Base-by-base conservation (phyloP, 2,888 invertebrate genomes). In the Nebria brevicollis region DNA sequence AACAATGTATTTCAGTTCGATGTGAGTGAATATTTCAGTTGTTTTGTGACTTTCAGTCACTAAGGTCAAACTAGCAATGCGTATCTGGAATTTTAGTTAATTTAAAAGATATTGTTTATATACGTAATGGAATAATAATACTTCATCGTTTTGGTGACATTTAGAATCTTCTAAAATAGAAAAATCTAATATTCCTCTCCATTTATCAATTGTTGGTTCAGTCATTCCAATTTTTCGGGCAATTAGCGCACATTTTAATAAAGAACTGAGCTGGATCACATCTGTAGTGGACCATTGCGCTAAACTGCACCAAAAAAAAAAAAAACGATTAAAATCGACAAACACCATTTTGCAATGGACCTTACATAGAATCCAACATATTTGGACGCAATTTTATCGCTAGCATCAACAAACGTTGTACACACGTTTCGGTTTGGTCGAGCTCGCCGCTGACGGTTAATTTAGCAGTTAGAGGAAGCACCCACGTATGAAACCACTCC, bases 21-120 rank as follows among this genome's bases (percentile, higher is more conserved):
- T 89, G 0, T 86, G 81, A 0, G 90, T 87, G 83, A 95, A 92
- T 11, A 89, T 84, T 86, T 95, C 94, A 1, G 96, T 95, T 1
- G 92, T 92, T 87, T 94, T 95, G 76, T 93, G 93, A 0, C 93
- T 94, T 85, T 96, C 95, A 76, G 94, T 93, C 54, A 97, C 87
- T 25, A 96, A 88, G 0, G 93, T 91, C 75, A 96, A 90, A 0
- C 93, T 92, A 83, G 94, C 90, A 7, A 95, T 89, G 41, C 96
- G 91, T 1, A 94, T 92, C 93, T 96, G 83, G 87, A 87, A 78
- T 82, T 77, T 83, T 11, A 8, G 66, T 76, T 8, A 85, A 82
- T n/a, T 80, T 42, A 77, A 6, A 70, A 79, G 25, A 75, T 64
- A 74, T 66, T 20, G 20, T 75, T 75, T 54, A 80, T 74, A 77